Conservation (phyloP, 2,888 invertebrate species). For the Drosophila heteroneura region DNA sequence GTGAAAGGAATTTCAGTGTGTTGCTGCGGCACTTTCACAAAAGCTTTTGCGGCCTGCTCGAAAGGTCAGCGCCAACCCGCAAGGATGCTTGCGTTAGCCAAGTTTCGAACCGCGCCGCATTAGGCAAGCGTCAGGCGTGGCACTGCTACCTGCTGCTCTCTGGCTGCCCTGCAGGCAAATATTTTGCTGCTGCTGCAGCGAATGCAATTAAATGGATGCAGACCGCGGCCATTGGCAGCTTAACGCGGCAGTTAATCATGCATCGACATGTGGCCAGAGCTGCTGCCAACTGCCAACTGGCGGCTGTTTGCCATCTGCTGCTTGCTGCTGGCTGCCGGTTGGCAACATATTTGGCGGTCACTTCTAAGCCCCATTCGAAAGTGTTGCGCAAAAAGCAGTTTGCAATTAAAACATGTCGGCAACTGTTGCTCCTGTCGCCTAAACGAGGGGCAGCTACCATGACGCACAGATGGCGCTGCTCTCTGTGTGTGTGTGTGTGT, state of each 20-base stretch:
- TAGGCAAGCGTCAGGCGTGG: conserved; percentile 17
- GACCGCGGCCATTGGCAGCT: conserved; percentile 64
- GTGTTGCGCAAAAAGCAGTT: conserved; percentile 81
- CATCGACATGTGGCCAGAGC: conserved; percentile 62
- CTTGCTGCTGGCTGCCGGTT: conserved; percentile 37
- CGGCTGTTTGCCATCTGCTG: conserved; percentile 8
- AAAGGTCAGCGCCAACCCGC: conserved; percentile 52
- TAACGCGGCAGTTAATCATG: conserved; percentile 82
- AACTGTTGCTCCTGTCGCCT: conserved; percentile 41
- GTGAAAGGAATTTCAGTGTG: conserved; percentile 68
- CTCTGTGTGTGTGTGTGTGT: conserved; percentile 3
- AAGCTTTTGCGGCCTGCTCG: conserved; percentile 57
- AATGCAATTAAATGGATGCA: conserved; percentile 81
- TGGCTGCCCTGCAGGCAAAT: conserved; percentile 53
- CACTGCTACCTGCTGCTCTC: conserved; percentile 35
- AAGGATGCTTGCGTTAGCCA: conserved; percentile 50
- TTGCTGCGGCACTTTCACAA: conserved; percentile 62
- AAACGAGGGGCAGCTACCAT: conserved; percentile 46
- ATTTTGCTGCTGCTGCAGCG: conserved; percentile 47
- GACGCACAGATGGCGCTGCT: conserved; percentile 78
- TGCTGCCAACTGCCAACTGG: conserved; percentile 24
- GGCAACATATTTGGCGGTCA: conserved; percentile 73
- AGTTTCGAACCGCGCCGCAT: conserved; percentile 42
- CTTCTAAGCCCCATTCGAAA: conserved; percentile 76
- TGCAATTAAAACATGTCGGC: conserved; percentile 79